Base-by-base conservation (phyloP, 2,797 vertebrate genomes). In the Bovichtus variegatus region DNA sequence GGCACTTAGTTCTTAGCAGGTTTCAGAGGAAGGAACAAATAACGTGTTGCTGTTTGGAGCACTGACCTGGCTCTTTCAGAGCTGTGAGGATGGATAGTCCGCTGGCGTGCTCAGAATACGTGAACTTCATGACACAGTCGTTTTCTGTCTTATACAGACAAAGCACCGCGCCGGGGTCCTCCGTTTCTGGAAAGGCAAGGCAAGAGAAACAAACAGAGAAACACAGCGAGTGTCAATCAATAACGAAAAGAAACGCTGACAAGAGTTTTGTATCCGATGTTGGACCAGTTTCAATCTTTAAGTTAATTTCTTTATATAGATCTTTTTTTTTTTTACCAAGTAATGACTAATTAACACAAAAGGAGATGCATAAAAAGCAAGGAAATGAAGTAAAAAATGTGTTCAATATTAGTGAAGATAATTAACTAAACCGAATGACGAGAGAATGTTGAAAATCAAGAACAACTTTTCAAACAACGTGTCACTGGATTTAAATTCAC, bases 121-220 rank as follows among this genome's bases (percentile, higher is more conserved):
- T 98, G 92, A 99, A 99, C 91, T 97, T 97, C 98, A 99, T 99
- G 81, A 99, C 96, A 0, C 98, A 99, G 55, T 98, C 97, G 71
- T 96, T 93, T 68, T 98, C 95, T 0, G 97, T 97, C 88, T 97
- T 98, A 71, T 97, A 99, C 71, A 97, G 94, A 4, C 98, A 99
- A 3, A 98, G 93, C 62, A 97, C 95, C 0, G 96, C 93, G 0
- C 92, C 93, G 0, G 95, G 93, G 55, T 97, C 97, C 0, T 97
- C 96, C 0, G 93, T 94, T 77, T 95, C 98, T 99, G 94, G 12
- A 85, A 31, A 23, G 44, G 29, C n/a, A 8, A 18, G 21, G 23
- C 6, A 29, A 16, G 19, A 43, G 27, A 47, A n/a, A n/a, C n/a
- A n/a, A n/a, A n/a, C 3, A 65, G 5, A 66, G 16, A 34, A 31